phyloP scores from a whole-genome alignment of 2,888 invertebrate species.

The Xylophagus ater region DNA sequence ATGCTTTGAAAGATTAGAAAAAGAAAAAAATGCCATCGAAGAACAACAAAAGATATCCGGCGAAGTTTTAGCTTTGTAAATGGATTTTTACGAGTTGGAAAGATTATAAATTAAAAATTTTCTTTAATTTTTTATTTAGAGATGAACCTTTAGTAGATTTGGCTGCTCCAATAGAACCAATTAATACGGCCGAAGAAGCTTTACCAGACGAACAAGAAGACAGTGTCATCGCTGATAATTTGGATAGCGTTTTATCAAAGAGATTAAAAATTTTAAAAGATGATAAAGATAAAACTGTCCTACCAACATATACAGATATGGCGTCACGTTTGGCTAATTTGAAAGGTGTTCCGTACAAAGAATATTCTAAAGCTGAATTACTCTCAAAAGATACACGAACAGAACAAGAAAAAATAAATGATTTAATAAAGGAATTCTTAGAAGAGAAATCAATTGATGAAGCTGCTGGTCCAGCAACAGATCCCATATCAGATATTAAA shows the following conservation, averaged over 20 bases:
- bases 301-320: slow-evolving; percentile 53
- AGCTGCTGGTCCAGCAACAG: slow-evolving; percentile 38
- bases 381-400: slow-evolving; percentile 48
- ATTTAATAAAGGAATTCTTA: slow-evolving; percentile 48
- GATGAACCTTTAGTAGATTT: slow-evolving; percentile 24
- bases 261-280: slow-evolving; percentile 57
- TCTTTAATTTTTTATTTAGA: slow-evolving; percentile 17
- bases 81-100: neutral
- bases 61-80: slow-evolving; percentile 7
- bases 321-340: slow-evolving; percentile 52
- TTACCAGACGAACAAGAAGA: slow-evolving; percentile 18
- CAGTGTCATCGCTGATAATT: slow-evolving; percentile 26
- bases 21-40: slow-evolving; percentile 18
- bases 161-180: slow-evolving; percentile 28
- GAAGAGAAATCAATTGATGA: slow-evolving; percentile 47
- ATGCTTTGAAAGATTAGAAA: slow-evolving; percentile 33
- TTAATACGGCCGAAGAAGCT: slow-evolving; percentile 10
- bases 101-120: slow-evolving; percentile 19
- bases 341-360: slow-evolving; percentile 44
- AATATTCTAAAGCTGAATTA: slow-evolving; percentile 33
- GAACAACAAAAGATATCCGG: neutral
- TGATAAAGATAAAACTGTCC: slow-evolving; percentile 33
- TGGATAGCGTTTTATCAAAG: slow-evolving; percentile 49
- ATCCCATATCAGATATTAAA: slow-evolving; percentile 45
- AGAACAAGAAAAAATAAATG: slow-evolving; percentile 59